phyloP scores from a whole-genome alignment of 2,113 vertebrate genomes.

The Onychostoma macrolepis region DNA sequence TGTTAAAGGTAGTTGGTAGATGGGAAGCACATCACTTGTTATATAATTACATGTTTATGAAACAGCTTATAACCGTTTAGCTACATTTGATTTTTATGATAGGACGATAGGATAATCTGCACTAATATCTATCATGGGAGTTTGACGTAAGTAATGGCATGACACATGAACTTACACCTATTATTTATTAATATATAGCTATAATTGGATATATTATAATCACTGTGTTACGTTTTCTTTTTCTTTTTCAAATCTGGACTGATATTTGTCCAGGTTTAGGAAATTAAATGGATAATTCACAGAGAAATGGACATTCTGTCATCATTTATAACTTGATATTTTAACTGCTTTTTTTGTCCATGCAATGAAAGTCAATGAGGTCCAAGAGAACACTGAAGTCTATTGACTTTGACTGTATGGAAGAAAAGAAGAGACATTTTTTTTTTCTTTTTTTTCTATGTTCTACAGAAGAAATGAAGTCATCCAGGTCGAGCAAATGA shows the following conservation, averaged over 20 bases:
- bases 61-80: constrained; percentile 39
- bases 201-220: constrained; percentile 32
- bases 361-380: not conserved
- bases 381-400: not conserved
- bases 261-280: constrained; percentile 13
- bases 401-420: not conserved
- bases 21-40: constrained; percentile 36
- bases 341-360: not conserved
- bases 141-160: not conserved
- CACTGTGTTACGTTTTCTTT: constrained; percentile 3
- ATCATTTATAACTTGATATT: not conserved
- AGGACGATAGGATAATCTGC: constrained; percentile 36
- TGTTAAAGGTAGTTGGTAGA: constrained; percentile 34
- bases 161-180: constrained; percentile 27
- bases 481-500: not conserved
- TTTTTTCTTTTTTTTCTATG: not conserved
- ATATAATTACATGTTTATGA: constrained; percentile 20
- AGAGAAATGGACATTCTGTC: not conserved
- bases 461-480: not conserved
- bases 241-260: constrained; percentile 21
- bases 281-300: not conserved
- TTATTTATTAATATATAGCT: constrained; percentile 27
- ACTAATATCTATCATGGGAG: constrained; percentile 25
- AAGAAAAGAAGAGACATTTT: not conserved
- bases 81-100: constrained; percentile 22